These are phyloP conservation scores for Sarcophaga carnaria DNA, from an alignment of 2,888 invertebrate species.

Conservation along the genomic window DNA sequence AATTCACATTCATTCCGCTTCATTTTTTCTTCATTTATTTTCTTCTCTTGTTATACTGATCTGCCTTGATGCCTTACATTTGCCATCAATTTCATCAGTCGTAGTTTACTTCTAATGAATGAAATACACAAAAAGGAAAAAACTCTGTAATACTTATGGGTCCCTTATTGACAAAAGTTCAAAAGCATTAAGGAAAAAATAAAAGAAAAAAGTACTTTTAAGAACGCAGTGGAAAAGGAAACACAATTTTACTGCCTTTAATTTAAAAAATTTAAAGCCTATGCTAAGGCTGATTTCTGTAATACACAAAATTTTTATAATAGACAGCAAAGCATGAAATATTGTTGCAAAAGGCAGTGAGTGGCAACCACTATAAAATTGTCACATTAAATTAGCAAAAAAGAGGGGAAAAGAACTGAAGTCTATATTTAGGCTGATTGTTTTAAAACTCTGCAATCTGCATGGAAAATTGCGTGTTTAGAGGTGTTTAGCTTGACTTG, in stretches of 20 bases:
- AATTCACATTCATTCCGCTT: constrained; percentile 47
- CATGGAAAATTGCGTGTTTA: constrained; percentile 52
- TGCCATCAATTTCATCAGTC: constrained; percentile 3
- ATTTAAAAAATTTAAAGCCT: constrained; percentile 34
- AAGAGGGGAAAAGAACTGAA: neutral
- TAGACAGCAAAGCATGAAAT: constrained; percentile 24
- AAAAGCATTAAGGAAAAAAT: constrained; percentile 40
- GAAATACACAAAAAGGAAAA: constrained; percentile 2
- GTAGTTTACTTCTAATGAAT: constrained; percentile 6
- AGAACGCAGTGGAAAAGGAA: neutral
- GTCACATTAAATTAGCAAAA: too few species aligned
- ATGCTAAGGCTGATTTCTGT: constrained; percentile 16
- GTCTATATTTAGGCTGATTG: constrained; percentile 20
- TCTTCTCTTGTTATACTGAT: neutral
- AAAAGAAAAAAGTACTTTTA: neutral
- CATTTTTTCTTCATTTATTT: constrained; percentile 24
- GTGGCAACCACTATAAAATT: too few species aligned
- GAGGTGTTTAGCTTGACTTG: constrained; percentile 52
- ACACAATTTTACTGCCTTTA: neutral
- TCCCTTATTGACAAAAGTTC: constrained; percentile 34
- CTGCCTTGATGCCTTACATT: constrained; percentile 7
- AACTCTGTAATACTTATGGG: constrained; percentile 28
- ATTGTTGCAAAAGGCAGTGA: too few species aligned
- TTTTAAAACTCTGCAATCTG: constrained; percentile 26
- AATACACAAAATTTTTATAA: constrained; percentile 4